Percentiles rank a stretch among this genome's conserved stretches.
Conservation (phyloP, 2,888 invertebrate species). For the Eristalis tenax region DNA sequence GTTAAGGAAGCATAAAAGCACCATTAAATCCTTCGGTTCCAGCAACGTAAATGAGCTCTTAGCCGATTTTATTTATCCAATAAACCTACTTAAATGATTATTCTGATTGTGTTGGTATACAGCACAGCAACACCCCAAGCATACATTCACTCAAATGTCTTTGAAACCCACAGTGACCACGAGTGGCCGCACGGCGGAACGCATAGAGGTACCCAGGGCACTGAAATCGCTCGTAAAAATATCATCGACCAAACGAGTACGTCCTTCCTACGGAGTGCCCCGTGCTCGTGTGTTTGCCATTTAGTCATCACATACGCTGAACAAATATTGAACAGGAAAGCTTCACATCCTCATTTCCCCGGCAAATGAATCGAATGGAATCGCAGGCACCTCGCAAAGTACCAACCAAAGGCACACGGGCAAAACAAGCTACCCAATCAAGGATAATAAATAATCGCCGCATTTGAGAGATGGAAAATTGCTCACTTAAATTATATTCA, state of each 20-base stretch:
- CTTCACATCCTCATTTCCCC: slow-evolving; percentile 65
- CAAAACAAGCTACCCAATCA: slow-evolving; percentile 78
- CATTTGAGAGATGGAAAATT: slow-evolving; percentile 80
- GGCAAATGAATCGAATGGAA: slow-evolving; percentile 46
- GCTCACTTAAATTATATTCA: slow-evolving; percentile 81
- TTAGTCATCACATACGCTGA: slow-evolving; percentile 70
- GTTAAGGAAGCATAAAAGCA: neutral
- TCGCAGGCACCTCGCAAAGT: slow-evolving; percentile 8
- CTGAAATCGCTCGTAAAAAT: slow-evolving; percentile 32
- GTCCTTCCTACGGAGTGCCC: slow-evolving; percentile 14
- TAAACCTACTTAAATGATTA: slow-evolving; percentile 47
- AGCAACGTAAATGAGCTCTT: slow-evolving; percentile 13
- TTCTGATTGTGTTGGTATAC: slow-evolving; percentile 21
- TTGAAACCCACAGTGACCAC: slow-evolving; percentile 25
- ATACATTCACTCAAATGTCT: slow-evolving; percentile 25
- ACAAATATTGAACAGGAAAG: slow-evolving; percentile 74
- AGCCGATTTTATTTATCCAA: slow-evolving; percentile 32
- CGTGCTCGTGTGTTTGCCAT: slow-evolving; percentile 33
- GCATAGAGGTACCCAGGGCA: slow-evolving; percentile 4
- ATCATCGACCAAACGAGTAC: slow-evolving; percentile 29
- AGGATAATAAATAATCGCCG: slow-evolving; percentile 81
- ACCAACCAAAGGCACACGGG: slow-evolving; percentile 29
- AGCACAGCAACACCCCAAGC: neutral
- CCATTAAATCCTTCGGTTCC: neutral
- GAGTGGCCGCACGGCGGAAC: slow-evolving; percentile 6